Evolutionary conservation across 2,113 vertebrate genomes (phyloP), one percentile per base, ranked within the genome.

Genomic region (Callionymus lyra): DNA sequence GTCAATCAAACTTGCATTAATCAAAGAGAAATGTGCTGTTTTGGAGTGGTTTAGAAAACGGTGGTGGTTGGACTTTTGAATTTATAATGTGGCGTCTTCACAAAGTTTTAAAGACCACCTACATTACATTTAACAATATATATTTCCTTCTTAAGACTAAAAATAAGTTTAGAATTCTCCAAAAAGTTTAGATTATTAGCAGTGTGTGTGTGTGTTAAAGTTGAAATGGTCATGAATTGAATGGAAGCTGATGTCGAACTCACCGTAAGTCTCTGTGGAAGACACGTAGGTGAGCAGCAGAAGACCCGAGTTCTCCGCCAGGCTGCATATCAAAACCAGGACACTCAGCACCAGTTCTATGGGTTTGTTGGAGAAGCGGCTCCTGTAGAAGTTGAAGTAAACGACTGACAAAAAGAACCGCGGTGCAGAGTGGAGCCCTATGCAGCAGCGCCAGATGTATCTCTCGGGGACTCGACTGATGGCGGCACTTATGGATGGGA

Each of bases 401-500:
- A 82, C 71, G 0, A 76, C n/a, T 0, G 92, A 71, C 44, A 91
- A 61, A 39, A 98, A 76, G 51, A 90, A 79, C 2, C 95, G 89
- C 0, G 95, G 93, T 0, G 91, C 93, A 0, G 92, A 90, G 73
- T 98, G 95, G 31, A 98, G 79, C 3, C 85, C 91, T 3, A 98
- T 86, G 76, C 89, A 92, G 63, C 91, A 80, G 6, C 91, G 87
- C 94, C 95, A 97, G 39, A 97, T 86, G 37, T 96, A 98, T 33
- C 91, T 86, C 79, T 94, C 89, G 0, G 93, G 94, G 0, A 88
- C 75, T 14, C 83, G 86, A 0, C 87, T 90, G n/a, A 98, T 93
- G 27, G 93, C 89, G 0, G 92, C 85, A 4, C 93, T 98, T 82
- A 98, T 91, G 16, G 95, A 98, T 0, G 95, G 95, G 10, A 98